A percentile compares a stretch with the other conserved stretches of the same genome.
Conservation (phyloP, 2,113 vertebrate genomes). For the Elanoides forficatus region DNA sequence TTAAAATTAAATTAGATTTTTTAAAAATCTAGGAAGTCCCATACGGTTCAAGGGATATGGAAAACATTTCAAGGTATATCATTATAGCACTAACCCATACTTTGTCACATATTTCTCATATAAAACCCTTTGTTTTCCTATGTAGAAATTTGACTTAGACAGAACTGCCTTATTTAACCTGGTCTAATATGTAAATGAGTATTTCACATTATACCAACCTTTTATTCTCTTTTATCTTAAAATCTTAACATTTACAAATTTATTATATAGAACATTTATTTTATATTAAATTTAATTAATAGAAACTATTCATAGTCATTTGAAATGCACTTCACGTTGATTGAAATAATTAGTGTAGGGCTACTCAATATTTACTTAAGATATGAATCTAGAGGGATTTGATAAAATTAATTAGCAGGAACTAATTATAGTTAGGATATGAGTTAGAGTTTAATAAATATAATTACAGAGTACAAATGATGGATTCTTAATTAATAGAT, state of each 20-base stretch:
- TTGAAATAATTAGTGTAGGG: conserved; percentile 81
- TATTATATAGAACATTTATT: conserved; percentile 69
- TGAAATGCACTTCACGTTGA: conserved; percentile 77
- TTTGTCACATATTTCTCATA: neutral
- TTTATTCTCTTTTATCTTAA: conserved; percentile 12
- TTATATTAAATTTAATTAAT: conserved; percentile 76
- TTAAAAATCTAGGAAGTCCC: neutral
- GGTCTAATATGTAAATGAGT: neutral
- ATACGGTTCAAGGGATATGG: neutral
- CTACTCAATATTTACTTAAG: conserved; percentile 85
- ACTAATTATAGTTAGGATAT: conserved; percentile 83
- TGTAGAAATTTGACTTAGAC: neutral
- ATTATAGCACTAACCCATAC: neutral
- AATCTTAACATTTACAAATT: conserved; percentile 63
- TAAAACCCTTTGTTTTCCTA: neutral
- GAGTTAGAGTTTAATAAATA: conserved; percentile 82
- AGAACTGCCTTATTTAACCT: neutral
- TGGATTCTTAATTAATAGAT: conserved; percentile 80
- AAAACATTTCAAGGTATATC: neutral
- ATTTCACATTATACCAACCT: neutral
- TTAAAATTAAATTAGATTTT: neutral
- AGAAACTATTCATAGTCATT: conserved; percentile 69
- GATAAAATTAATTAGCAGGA: conserved; percentile 83
- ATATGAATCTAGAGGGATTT: conserved; percentile 80
- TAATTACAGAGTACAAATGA: conserved; percentile 78